Conservation (phyloP, 2,888 invertebrate species). For the Ariolimax columbianus region DNA sequence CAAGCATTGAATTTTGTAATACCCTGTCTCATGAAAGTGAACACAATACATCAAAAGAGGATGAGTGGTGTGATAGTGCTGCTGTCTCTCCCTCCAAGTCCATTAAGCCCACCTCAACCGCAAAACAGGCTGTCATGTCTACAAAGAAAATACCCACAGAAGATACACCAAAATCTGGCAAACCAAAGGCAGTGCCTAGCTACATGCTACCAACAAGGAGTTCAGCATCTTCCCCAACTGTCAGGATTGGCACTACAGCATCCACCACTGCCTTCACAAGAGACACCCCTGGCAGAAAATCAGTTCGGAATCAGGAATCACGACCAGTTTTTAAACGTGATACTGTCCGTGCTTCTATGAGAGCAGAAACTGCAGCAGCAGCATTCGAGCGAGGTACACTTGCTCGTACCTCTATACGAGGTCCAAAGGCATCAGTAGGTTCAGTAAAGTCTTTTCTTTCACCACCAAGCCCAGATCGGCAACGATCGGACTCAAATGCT, state of each 20-base stretch:
- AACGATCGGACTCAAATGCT: conserved; percentile 52
- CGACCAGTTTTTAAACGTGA: conserved; percentile 53
- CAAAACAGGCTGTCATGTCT: conserved; percentile 46
- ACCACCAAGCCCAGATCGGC: conserved; percentile 25
- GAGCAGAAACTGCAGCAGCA: conserved; percentile 52
- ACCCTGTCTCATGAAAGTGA: conserved; percentile 68
- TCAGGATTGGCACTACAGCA: conserved; percentile 36
- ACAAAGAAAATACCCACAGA: conserved; percentile 46
- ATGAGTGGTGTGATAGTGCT: conserved; percentile 61
- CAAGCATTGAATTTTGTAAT: conserved; percentile 56
- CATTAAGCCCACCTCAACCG: conserved; percentile 49
- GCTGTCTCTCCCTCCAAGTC: conserved; percentile 48
- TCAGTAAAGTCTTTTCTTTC: conserved; percentile 49
- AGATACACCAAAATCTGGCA: conserved; percentile 53
- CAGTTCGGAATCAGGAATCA: conserved; percentile 44
- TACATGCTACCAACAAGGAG: conserved; percentile 71
- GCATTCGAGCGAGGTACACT: conserved; percentile 49
- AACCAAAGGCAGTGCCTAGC: conserved; percentile 64
- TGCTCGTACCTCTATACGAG: conserved; percentile 52
- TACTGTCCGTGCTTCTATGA: conserved; percentile 56
- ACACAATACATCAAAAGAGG: conserved; percentile 67
- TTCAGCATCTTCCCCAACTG: conserved; percentile 49
- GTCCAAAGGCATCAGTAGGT: conserved; percentile 41
- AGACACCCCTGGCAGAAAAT: conserved; percentile 50
- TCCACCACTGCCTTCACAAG: conserved; percentile 45